Percentiles rank a stretch among this genome's conserved stretches.
Evolutionary conservation across 2,888 invertebrate genomes (phyloP).

Genomic region (Schizotus pectinicornis): DNA sequence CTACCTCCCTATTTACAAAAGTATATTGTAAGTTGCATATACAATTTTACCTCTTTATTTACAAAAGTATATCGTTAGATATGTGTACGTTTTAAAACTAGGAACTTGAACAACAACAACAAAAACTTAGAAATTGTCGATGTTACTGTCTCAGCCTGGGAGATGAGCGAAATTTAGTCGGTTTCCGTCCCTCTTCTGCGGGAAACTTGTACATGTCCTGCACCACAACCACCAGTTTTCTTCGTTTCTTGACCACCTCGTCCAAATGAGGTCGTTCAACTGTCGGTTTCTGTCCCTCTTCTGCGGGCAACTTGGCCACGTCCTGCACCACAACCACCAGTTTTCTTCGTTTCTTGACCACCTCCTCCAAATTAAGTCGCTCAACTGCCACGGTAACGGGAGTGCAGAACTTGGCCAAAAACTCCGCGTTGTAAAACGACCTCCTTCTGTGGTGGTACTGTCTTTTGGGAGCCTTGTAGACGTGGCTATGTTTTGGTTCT

Average conservation of each 20-base stretch:
- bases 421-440: constrained; percentile 25
- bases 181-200: background rate
- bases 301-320: constrained; percentile 6
- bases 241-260: constrained; percentile 5
- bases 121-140: background rate
- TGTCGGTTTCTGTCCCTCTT: background rate
- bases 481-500: constrained; percentile 20
- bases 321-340: background rate
- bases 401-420: constrained; percentile 30
- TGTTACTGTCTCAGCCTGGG: constrained; percentile 4
- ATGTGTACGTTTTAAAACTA: background rate
- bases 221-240: constrained; percentile 3
- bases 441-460: constrained; percentile 35
- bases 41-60: background rate
- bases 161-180: constrained; percentile 4
- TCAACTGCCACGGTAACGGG: constrained; percentile 29
- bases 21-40: background rate
- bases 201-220: constrained; percentile 1
- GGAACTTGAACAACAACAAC: background rate
- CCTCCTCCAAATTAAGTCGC: constrained; percentile 19
- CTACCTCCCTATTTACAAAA: too few species aligned
- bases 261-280: too few species aligned
- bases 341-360: constrained; percentile 9
- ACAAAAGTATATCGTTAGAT: background rate
- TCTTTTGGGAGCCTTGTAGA: constrained; percentile 40